These are phyloP conservation scores for Sebastes vulpes DNA, from an alignment of 2,797 vertebrate genomes.

Conservation along the genomic window DNA sequence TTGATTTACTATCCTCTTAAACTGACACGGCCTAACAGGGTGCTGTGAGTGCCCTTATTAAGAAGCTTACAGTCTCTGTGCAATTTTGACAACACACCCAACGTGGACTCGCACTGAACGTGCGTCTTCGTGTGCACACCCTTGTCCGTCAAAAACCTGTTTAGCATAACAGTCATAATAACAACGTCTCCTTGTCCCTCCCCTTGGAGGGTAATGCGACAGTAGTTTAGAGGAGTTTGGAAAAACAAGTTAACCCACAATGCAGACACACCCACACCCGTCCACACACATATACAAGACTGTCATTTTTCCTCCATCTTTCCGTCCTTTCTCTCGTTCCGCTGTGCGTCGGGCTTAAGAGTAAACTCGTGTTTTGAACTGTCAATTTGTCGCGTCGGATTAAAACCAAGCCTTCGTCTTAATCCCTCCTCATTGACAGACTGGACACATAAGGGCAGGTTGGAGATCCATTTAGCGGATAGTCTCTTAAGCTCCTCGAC, in stretches of 20 bases:
- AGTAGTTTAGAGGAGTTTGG: conserved; percentile 46
- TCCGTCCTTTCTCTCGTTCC: not conserved
- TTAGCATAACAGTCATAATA: conserved; percentile 44
- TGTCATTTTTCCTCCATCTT: conserved; percentile 26
- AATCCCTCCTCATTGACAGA: conserved; percentile 49
- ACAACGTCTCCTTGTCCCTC: conserved; percentile 29
- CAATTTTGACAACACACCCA: conserved; percentile 14
- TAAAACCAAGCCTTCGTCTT: conserved; percentile 34
- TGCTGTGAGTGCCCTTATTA: conserved; percentile 43
- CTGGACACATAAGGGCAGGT: conserved; percentile 50
- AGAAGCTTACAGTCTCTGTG: conserved; percentile 49
- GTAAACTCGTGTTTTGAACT: conserved; percentile 36
- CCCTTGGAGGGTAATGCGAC: conserved; percentile 48
- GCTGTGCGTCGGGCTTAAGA: not conserved
- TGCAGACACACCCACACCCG: conserved; percentile 65
- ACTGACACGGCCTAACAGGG: conserved; percentile 10
- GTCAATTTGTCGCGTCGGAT: conserved; percentile 51
- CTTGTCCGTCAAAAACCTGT: conserved; percentile 66
- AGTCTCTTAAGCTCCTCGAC: conserved; percentile 65
- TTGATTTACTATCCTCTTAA: conserved; percentile 60
- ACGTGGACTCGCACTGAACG: not conserved
- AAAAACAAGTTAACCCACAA: conserved; percentile 79
- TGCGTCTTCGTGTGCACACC: conserved; percentile 28
- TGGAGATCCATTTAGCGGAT: conserved; percentile 64
- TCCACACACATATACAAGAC: not conserved